These are phyloP conservation scores for Acrocephalus kingi DNA, from an alignment of 2,113 vertebrate genomes.

Conservation along the genomic window DNA sequence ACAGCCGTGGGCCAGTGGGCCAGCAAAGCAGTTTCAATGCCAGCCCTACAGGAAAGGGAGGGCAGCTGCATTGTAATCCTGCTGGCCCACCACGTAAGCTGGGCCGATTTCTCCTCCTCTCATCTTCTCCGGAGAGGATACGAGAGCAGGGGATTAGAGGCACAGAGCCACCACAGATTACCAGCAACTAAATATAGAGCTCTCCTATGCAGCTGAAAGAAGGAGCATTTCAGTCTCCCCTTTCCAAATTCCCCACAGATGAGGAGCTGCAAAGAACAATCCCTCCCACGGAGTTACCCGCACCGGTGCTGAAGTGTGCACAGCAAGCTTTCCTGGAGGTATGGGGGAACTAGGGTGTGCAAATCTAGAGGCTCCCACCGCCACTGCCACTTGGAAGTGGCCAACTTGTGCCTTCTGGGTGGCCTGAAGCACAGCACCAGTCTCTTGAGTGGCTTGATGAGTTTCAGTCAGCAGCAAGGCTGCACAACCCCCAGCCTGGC, in stretches of 20 bases:
- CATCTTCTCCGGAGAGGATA: neutral
- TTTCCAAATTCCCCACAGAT: neutral
- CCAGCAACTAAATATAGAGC: slow-evolving; percentile 17
- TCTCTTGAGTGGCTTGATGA: accelerated
- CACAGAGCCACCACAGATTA: slow-evolving; percentile 38
- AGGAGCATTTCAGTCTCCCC: neutral
- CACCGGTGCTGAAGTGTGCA: accelerated
- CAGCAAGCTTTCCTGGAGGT: neutral
- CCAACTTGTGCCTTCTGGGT: neutral
- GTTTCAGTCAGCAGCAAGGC: neutral
- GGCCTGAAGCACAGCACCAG: neutral
- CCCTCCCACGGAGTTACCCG: accelerated
- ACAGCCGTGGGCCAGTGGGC: neutral
- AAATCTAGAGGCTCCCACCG: neutral
- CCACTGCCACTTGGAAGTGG: neutral
- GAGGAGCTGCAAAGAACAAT: neutral
- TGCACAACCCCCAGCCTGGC: neutral
- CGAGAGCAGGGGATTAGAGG: slow-evolving; percentile 22
- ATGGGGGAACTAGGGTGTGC: neutral
- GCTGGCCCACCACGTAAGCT: neutral
- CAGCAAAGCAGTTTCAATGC: neutral
- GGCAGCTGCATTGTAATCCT: neutral
- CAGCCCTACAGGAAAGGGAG: neutral
- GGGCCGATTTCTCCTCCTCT: neutral
- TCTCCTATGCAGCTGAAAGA: neutral